These are phyloP conservation scores for Lordiphosa fenestrarum DNA, from an alignment of 2,888 invertebrate genomes.

Conservation along the genomic window DNA sequence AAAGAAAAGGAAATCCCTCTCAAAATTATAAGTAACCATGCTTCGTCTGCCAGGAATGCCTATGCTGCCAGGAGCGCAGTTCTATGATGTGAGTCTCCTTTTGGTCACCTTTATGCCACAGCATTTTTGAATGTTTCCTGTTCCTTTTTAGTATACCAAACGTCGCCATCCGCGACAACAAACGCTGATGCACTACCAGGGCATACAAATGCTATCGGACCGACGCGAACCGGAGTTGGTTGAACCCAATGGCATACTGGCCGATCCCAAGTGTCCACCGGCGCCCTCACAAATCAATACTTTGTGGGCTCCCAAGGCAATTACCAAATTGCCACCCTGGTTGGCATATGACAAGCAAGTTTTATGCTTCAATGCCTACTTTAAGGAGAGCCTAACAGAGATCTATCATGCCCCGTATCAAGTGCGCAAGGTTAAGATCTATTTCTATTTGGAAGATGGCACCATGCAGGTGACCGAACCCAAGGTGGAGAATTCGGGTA, in stretches of 20 bases:
- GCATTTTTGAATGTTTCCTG: constrained; percentile 5
- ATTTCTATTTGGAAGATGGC: constrained; percentile 94
- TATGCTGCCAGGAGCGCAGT: constrained; percentile 87
- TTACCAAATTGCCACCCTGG: constrained; percentile 90
- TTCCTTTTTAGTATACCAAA: constrained; percentile 79
- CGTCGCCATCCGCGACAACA: constrained; percentile 80
- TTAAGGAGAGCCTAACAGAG: constrained; percentile 86
- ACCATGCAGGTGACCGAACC: constrained; percentile 94
- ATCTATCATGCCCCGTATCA: constrained; percentile 84
- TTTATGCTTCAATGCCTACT: constrained; percentile 79
- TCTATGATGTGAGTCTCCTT: constrained; percentile 83
- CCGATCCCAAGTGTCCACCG: constrained; percentile 80
- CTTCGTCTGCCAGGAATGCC: constrained; percentile 86
- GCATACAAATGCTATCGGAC: constrained; percentile 84
- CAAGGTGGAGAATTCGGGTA: constrained; percentile 89
- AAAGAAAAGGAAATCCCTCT: not conserved
- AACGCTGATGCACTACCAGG: constrained; percentile 83
- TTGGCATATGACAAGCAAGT: constrained; percentile 93
- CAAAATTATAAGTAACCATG: constrained; percentile 71
- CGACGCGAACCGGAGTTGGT: constrained; percentile 83
- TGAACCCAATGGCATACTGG: constrained; percentile 82
- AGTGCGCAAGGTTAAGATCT: constrained; percentile 90
- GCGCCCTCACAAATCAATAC: constrained; percentile 83
- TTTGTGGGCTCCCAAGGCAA: constrained; percentile 87
- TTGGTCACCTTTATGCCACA: too few species aligned